Percentiles rank a stretch among this genome's conserved stretches.
Conservation (phyloP, 2,888 invertebrate genomes). For the Amblyteles armatorius region DNA sequence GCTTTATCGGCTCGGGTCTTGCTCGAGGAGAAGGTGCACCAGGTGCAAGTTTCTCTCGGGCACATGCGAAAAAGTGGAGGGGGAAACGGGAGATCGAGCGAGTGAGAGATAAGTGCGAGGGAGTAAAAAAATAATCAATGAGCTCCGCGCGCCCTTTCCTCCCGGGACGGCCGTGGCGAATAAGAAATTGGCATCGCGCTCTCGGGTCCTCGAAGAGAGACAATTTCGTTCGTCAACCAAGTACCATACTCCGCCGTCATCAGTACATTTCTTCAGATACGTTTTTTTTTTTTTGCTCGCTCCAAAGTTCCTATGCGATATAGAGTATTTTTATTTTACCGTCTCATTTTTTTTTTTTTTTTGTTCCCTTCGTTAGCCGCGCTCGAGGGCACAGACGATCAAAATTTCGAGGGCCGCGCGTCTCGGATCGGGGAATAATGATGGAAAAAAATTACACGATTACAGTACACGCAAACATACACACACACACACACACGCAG, state of each 20-base stretch:
- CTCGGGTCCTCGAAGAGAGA: conserved; percentile 44
- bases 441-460: conserved; percentile 46
- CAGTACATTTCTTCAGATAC: conserved; percentile 38
- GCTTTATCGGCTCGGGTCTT: conserved; percentile 54
- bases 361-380: conserved; percentile 31
- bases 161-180: conserved; percentile 64
- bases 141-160: conserved; percentile 24
- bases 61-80: conserved; percentile 5
- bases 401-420: conserved; percentile 44
- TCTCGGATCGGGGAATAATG: conserved; percentile 48
- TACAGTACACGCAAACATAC: conserved; percentile 6
- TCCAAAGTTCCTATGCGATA: conserved; percentile 57
- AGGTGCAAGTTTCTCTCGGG: conserved; percentile 17
- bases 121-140: conserved; percentile 62
- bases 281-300: conserved; percentile 20
- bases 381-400: conserved; percentile 42
- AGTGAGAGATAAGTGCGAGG: conserved; percentile 57
- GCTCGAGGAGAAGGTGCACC: conserved; percentile 22
- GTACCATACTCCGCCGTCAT: conserved; percentile 48
- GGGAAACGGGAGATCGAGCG: conserved; percentile 15
- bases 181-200: conserved; percentile 62
- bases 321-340: conserved; percentile 55
- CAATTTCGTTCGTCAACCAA: conserved; percentile 65
- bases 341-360: conserved; percentile 29
- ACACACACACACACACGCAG: background rate